These are phyloP conservation scores for Leptobrachium ailaonicum DNA, from an alignment of 2,113 vertebrate species.

Conservation along the genomic window DNA sequence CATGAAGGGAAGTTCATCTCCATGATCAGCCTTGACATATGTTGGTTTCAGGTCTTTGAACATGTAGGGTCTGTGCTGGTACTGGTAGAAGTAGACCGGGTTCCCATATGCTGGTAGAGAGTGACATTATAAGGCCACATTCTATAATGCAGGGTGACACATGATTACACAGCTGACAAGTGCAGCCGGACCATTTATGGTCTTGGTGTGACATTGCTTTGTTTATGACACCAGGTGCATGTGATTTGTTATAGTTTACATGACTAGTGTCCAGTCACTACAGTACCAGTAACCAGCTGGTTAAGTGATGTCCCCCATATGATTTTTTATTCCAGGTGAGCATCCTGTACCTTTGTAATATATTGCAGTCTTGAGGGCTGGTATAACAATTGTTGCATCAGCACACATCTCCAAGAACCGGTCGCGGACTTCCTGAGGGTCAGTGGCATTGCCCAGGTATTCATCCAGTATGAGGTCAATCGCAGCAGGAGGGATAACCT, in stretches of 20 bases:
- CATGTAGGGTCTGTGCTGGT: conserved; percentile 66
- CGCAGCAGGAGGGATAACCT: background rate
- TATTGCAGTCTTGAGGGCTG: conserved; percentile 65
- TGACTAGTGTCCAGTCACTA: no score
- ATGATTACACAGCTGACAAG: no score
- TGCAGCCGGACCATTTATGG: no score
- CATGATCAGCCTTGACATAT: conserved; percentile 80
- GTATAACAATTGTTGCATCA: conserved; percentile 67
- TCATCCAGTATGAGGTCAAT: conserved; percentile 57
- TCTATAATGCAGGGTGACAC: no score
- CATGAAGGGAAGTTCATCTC: conserved; percentile 75
- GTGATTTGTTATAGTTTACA: no score
- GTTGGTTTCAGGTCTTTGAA: conserved; percentile 59
- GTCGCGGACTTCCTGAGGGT: conserved; percentile 63
- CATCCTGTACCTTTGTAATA: conserved; percentile 77
- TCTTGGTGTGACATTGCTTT: no score
- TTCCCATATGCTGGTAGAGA: conserved; percentile 73
- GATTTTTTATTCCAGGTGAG: no score
- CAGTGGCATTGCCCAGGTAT: conserved; percentile 65
- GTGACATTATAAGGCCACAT: no score
- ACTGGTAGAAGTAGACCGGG: conserved; percentile 84
- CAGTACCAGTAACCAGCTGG: no score
- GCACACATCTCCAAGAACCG: conserved; percentile 67
- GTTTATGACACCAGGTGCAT: no score
- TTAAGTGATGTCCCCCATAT: no score